These are phyloP conservation scores for Sclerodermus sp. DNA, from an alignment of 2,888 invertebrate species.

Conservation along the genomic window DNA sequence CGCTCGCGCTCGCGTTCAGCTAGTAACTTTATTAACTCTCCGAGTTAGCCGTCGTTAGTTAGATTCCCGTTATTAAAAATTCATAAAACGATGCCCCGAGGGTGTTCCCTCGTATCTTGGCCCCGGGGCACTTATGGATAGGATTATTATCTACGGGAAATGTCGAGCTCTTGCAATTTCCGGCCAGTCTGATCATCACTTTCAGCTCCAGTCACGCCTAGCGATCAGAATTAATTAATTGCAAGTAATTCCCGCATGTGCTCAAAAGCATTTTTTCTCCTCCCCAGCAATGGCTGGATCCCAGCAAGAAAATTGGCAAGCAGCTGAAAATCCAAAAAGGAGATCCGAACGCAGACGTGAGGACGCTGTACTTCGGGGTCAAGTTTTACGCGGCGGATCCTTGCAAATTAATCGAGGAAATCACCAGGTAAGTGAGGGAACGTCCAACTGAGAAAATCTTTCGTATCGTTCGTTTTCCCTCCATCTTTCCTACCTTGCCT, in stretches of 20 bases:
- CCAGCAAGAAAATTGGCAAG: constrained; percentile 82
- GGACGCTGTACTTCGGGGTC: constrained; percentile 93
- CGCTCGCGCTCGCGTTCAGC: too few species aligned
- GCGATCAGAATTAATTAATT: constrained; percentile 14
- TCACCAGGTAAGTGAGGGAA: constrained; percentile 91
- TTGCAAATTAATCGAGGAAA: constrained; percentile 93
- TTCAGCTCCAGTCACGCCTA: constrained; percentile 19
- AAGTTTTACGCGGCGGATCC: constrained; percentile 98
- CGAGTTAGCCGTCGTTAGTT: constrained; percentile 22
- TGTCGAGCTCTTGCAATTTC: constrained; percentile 43
- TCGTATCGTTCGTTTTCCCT: too few species aligned
- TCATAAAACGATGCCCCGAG: constrained; percentile 12
- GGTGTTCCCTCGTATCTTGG: constrained; percentile 6
- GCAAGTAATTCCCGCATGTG: constrained; percentile 8
- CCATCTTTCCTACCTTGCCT: too few species aligned
- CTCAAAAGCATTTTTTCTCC: constrained; percentile 5
- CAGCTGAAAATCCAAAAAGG: constrained; percentile 74
- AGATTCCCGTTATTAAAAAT: constrained; percentile 25
- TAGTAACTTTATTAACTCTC: too few species aligned
- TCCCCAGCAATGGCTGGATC: constrained; percentile 90
- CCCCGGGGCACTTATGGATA: constrained; percentile 9
- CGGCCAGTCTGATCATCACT: constrained; percentile 33
- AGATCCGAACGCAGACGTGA: constrained; percentile 63
- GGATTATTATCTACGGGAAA: constrained; percentile 44
- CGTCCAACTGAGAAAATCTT: too few species aligned